Base-by-base conservation (phyloP, 2,888 invertebrate genomes). In the Stegophylla sp. region DNA sequence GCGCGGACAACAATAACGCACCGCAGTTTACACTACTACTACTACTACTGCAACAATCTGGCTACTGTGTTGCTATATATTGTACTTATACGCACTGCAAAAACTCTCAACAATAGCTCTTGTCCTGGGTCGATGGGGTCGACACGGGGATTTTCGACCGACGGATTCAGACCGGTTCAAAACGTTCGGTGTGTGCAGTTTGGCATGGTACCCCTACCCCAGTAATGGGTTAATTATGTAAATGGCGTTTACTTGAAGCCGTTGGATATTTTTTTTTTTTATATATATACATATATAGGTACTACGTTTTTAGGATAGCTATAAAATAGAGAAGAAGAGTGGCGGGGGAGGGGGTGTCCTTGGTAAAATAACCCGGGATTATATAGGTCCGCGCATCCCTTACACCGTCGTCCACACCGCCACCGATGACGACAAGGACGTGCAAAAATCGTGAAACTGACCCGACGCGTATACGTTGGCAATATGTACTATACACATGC, bases 221-320 rank as follows among this genome's bases (percentile, higher is more conserved):
- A 20, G 79, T 63, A 71, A 71, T 71, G 79, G 71, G 61, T 79
- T 79, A 79, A 71, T 79, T 79, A 79, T 79, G 79, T 12, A 71
- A 79, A 79, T 77, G 1, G 3, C 71, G 23, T 71, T 71, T 67
- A 66, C 41, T 76, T 4, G n/a, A 66, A 75, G 7, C 41, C 20
- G 53, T 17, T 26, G 51, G 56, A 45, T 59, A 43, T 59, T 72
- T 45, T 61, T 43, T 28, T 17, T 69, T 59, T 43, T 43, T 17
- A 2, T 45, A 9, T 43, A 43, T 43, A 43, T 43, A 20, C 53
- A 53, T 23, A 13, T n/a, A n/a, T n/a, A n/a, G n/a, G n/a, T n/a
- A n/a, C n/a, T n/a, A n/a, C n/a, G 41, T 74, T 34, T 75, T 53
- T 53, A 7, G 64, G 17, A n/a, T n/a, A 64, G 15, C 17, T 23